Conservation (phyloP, 2,797 vertebrate species). For the Muscicapa comitata region DNA sequence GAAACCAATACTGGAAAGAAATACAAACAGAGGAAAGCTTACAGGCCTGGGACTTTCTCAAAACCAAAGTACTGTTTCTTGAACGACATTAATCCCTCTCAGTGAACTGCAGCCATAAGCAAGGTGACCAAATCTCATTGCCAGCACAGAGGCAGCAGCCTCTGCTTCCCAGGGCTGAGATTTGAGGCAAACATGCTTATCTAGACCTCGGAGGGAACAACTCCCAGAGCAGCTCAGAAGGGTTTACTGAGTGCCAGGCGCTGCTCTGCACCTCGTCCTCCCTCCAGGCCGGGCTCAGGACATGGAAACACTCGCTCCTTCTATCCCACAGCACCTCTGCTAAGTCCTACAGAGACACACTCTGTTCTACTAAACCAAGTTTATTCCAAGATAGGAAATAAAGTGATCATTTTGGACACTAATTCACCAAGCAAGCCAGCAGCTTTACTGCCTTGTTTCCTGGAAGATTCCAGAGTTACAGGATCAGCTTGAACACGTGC, state of each 20-base stretch:
- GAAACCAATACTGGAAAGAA: background rate
- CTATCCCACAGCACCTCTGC: background rate
- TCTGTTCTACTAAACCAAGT: background rate
- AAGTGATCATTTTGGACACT: background rate
- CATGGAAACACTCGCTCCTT: background rate
- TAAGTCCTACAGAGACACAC: rapidly evolving
- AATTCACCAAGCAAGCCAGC: background rate
- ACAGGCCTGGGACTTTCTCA: background rate
- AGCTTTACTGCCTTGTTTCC: background rate
- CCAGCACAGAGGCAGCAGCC: background rate
- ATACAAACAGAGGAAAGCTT: background rate
- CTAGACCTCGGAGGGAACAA: background rate
- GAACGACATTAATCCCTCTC: background rate
- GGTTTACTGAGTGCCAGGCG: background rate
- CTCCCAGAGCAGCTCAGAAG: background rate
- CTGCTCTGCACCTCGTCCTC: background rate
- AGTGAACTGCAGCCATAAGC: background rate
- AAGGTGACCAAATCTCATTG: background rate
- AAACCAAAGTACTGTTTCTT: background rate
- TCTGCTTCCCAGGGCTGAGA: background rate
- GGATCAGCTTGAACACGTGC: background rate
- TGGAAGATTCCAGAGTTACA: background rate
- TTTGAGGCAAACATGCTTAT: conserved; percentile 22
- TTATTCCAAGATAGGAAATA: background rate
- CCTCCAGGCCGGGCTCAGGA: background rate